Percentiles rank a stretch among this genome's conserved stretches.
Evolutionary conservation across 92 coral and sea anemone genomes (phyloP).

Genomic region (Siderastrea siderea): DNA sequence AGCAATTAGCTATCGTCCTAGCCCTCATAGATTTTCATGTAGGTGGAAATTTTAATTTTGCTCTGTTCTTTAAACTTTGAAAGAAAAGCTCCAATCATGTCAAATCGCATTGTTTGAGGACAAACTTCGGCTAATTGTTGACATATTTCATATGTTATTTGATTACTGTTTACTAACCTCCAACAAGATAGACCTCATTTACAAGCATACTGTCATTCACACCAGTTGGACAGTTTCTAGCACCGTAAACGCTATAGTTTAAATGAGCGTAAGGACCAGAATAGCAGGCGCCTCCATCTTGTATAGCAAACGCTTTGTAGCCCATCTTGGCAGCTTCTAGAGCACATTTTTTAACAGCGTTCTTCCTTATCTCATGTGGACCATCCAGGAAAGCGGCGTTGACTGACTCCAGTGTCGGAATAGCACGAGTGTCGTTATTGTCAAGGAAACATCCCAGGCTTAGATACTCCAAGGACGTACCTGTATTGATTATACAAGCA

Average conservation of each 20-base stretch:
- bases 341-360: slow-evolving; percentile 27
- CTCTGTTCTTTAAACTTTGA: no score
- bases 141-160: no score
- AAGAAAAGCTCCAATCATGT: no score
- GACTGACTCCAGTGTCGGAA: slow-evolving; percentile 23
- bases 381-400: slow-evolving; percentile 25
- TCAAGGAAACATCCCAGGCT: slow-evolving; percentile 18
- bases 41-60: no score
- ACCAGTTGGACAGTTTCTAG: background rate
- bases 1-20: no score
- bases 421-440: background rate
- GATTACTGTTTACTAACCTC: slow-evolving; percentile 11
- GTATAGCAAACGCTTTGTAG: slow-evolving; percentile 18
- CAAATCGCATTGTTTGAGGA: no score
- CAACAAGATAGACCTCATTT: slow-evolving; percentile 20
- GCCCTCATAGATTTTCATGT: no score
- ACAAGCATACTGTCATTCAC: background rate
- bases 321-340: slow-evolving; percentile 37
- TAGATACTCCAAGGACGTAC: slow-evolving; percentile 9
- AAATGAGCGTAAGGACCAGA: slow-evolving; percentile 30
- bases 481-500: background rate
- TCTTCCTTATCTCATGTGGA: background rate
- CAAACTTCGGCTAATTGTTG: no score
- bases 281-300: slow-evolving; percentile 9
- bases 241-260: background rate